phyloP scores from a whole-genome alignment of 2,797 vertebrate species.

The Benthosema pterotum region DNA sequence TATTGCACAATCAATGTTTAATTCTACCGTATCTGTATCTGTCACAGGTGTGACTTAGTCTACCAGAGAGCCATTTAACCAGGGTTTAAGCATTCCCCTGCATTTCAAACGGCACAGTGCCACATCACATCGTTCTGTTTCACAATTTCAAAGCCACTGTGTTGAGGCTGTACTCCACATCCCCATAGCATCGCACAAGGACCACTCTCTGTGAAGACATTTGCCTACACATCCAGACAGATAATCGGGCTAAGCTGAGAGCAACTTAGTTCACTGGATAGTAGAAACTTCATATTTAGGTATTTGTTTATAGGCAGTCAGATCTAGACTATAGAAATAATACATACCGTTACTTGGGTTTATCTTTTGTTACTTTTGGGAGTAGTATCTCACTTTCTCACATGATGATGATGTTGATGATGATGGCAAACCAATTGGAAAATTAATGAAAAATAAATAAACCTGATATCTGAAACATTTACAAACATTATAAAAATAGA shows the following conservation, averaged over 20 bases:
- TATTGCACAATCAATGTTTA: not conserved
- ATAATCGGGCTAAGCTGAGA: slow-evolving; percentile 58
- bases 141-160: slow-evolving; percentile 22
- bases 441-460: no score
- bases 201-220: slow-evolving; percentile 51
- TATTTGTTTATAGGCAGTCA: no score
- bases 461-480: no score
- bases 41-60: not conserved
- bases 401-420: slow-evolving; percentile 11
- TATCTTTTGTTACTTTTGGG: slow-evolving; percentile 6
- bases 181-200: slow-evolving; percentile 44
- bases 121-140: slow-evolving; percentile 9
- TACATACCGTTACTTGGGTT: no score
- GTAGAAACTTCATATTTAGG: slow-evolving; percentile 23
- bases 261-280: slow-evolving; percentile 55
- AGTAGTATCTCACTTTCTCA: slow-evolving; percentile 25
- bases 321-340: no score
- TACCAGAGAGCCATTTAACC: not conserved
- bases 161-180: slow-evolving; percentile 25
- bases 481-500: no score
- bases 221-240: slow-evolving; percentile 36
- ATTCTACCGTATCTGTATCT: not conserved
- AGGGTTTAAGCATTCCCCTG: not conserved
- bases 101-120: slow-evolving; percentile 10
- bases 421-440: not conserved